These are phyloP conservation scores for Coranthus polyacanthus DNA, from an alignment of 2,797 vertebrate genomes.

Conservation along the genomic window DNA sequence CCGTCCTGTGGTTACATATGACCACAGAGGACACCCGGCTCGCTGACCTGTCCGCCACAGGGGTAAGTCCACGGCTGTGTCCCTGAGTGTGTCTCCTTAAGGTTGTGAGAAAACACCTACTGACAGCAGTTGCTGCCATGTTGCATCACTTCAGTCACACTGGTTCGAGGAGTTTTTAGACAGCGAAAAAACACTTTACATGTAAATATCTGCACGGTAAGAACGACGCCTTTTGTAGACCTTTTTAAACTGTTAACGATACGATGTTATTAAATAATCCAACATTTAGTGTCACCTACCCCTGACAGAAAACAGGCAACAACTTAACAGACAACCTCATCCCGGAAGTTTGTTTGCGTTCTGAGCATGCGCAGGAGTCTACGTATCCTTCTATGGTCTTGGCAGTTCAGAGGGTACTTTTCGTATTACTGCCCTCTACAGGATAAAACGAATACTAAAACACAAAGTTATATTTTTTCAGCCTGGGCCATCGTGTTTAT, in stretches of 20 bases:
- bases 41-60: constrained; percentile 19
- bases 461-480: too few relatives aligned
- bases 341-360: constrained; percentile 13
- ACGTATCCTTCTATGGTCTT: neutral
- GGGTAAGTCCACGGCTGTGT: constrained; percentile 38
- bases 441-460: neutral
- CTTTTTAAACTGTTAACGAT: too few relatives aligned
- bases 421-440: neutral
- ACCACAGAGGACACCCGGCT: constrained; percentile 23
- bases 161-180: constrained; percentile 11
- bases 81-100: constrained; percentile 50
- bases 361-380: constrained; percentile 4
- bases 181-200: neutral
- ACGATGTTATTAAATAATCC: too few relatives aligned
- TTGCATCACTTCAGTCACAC: constrained; percentile 73
- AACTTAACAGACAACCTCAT: rapidly evolving
- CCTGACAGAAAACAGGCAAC: rapidly evolving
- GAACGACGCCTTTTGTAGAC: neutral
- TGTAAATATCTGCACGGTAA: neutral
- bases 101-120: constrained; percentile 55
- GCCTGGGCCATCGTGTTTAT: too few relatives aligned
- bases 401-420: rapidly evolving
- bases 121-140: constrained; percentile 73
- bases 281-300: rapidly evolving
- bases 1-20: neutral